Conservation (phyloP, 2,113 vertebrate genomes). For the Leucopsar rothschildi region DNA sequence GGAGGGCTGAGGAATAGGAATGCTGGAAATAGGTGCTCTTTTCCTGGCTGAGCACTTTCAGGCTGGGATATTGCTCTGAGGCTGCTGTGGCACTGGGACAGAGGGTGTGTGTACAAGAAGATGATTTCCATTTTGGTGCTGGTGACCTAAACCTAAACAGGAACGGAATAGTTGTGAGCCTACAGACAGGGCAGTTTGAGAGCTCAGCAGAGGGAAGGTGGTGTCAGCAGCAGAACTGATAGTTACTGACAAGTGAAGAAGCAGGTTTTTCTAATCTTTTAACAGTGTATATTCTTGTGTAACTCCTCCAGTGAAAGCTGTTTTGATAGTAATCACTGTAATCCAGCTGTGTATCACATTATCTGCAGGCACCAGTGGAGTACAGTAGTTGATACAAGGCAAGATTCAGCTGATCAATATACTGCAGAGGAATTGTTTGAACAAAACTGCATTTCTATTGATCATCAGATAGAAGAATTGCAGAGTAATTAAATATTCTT, state of each 20-base stretch:
- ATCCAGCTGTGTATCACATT: background rate
- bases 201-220: background rate
- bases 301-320: background rate
- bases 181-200: background rate
- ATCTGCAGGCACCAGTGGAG: background rate
- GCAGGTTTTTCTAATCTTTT: background rate
- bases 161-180: background rate
- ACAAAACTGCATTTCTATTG: constrained; percentile 17
- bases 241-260: background rate
- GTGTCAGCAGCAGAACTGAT: background rate
- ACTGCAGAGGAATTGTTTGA: background rate
- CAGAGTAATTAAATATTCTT: constrained; percentile 32
- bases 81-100: background rate
- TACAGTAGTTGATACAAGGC: background rate
- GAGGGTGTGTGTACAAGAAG: background rate
- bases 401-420: background rate
- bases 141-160: background rate
- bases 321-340: background rate
- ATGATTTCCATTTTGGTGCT: background rate
- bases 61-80: background rate
- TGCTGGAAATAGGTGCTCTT: background rate
- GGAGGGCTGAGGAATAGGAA: background rate
- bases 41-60: background rate
- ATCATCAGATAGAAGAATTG: background rate
- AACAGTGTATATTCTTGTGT: background rate